phyloP scores from a whole-genome alignment of 2,113 vertebrate genomes.

The Gadus macrocephalus region DNA sequence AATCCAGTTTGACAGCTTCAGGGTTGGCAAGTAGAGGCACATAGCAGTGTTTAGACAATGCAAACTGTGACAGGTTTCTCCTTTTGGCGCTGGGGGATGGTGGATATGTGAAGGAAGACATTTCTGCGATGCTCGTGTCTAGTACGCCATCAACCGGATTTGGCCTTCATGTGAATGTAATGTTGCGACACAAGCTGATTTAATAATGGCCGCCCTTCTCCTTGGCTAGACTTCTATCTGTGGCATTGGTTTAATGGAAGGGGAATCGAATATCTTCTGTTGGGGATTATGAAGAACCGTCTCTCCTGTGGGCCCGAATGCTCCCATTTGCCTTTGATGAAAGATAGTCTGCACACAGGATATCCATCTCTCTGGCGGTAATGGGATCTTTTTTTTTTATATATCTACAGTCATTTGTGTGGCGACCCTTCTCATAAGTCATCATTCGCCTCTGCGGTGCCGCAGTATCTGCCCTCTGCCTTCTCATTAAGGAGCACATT shows the following conservation, averaged over 20 bases:
- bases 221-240: conserved; percentile 11
- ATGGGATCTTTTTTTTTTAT: conserved; percentile 59
- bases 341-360: conserved; percentile 33
- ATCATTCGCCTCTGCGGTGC: conserved; percentile 32
- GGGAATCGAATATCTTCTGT: conserved; percentile 47
- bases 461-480: conserved; percentile 22
- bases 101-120: conserved; percentile 6
- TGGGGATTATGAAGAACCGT: conserved; percentile 18
- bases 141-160: no score
- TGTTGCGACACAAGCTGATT: conserved; percentile 25
- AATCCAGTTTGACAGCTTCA: conserved; percentile 65
- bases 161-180: neutral
- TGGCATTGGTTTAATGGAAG: conserved; percentile 44
- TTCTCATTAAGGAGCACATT: conserved; percentile 43
- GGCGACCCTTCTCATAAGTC: conserved; percentile 39
- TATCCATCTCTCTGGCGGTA: conserved; percentile 44
- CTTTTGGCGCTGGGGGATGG: neutral
- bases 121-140: neutral
- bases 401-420: conserved; percentile 48
- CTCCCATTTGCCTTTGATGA: conserved; percentile 45
- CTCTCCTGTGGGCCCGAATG: conserved; percentile 15
- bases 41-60: conserved; percentile 23
- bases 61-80: conserved; percentile 31
- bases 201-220: neutral
- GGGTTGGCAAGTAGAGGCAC: conserved; percentile 53